A percentile compares a stretch with the other conserved stretches of the same genome.
phyloP scores from a whole-genome alignment of 2,888 invertebrate genomes.

The Chaetoderma sp. region DNA sequence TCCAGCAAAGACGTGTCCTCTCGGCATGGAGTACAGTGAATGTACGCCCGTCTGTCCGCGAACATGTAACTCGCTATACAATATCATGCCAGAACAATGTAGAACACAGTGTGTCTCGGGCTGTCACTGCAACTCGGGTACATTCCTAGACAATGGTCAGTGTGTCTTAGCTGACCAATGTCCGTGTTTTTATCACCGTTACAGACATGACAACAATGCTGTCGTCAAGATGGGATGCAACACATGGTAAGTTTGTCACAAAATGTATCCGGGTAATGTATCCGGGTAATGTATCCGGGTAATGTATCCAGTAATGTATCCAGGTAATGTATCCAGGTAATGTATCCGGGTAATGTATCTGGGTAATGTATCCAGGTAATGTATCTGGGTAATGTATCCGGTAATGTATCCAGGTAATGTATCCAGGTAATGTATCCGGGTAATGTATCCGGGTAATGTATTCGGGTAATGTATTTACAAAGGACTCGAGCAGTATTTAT shows the following conservation, averaged over 20 bases:
- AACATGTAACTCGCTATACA: slow-evolving; percentile 19
- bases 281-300: too few species aligned
- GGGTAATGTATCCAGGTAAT: too few species aligned
- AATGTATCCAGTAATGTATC: too few species aligned
- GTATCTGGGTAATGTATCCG: too few species aligned
- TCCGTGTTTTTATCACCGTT: slow-evolving; percentile 36
- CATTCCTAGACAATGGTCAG: slow-evolving; percentile 69
- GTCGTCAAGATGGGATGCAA: slow-evolving; percentile 38
- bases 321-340: too few species aligned
- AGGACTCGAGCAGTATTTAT: too few species aligned
- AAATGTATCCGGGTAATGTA: neutral
- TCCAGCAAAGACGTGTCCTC: slow-evolving; percentile 31
- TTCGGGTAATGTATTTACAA: too few species aligned
- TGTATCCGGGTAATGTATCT: too few species aligned
- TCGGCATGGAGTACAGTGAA: slow-evolving; percentile 20
- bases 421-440: too few species aligned
- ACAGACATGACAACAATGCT: slow-evolving; percentile 29
- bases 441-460: too few species aligned
- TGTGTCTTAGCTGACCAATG: slow-evolving; percentile 35
- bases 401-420: too few species aligned
- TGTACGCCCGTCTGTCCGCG: slow-evolving; percentile 25
- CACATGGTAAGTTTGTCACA: slow-evolving; percentile 29
- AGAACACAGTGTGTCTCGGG: slow-evolving; percentile 81
- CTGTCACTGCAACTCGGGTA: slow-evolving; percentile 85
- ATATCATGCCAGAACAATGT: slow-evolving; percentile 25